Conservation (phyloP, 2,888 invertebrate species). For the Altica lythri region DNA sequence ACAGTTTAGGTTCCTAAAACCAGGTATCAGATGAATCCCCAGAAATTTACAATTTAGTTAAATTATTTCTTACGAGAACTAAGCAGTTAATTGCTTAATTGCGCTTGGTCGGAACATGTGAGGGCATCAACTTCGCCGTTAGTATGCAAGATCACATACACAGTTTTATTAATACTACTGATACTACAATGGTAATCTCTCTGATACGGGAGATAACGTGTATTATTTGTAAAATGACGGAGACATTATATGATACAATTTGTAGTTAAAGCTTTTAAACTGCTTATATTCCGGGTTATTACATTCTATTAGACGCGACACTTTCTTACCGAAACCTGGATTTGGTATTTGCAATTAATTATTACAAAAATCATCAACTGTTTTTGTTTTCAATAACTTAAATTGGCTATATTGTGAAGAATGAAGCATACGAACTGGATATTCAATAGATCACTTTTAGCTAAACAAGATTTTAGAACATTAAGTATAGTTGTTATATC, state of each 20-base stretch:
- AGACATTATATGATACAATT: constrained; percentile 17
- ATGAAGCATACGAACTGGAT: too few relatives aligned
- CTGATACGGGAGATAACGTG: constrained; percentile 51
- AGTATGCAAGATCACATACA: constrained; percentile 46
- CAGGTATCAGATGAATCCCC: background rate
- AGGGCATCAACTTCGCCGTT: constrained; percentile 32
- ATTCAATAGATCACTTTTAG: too few relatives aligned
- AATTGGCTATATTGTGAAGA: too few relatives aligned
- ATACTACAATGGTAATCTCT: constrained; percentile 51
- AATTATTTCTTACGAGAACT: constrained; percentile 9
- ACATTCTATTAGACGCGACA: too few relatives aligned
- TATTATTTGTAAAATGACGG: constrained; percentile 29
- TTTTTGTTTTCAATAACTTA: too few relatives aligned
- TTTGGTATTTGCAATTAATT: too few relatives aligned
- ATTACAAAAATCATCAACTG: too few relatives aligned
- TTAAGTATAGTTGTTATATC: too few relatives aligned
- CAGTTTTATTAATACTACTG: constrained; percentile 52
- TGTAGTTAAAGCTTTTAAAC: constrained; percentile 18
- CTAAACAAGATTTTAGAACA: too few relatives aligned
- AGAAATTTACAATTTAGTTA: background rate
- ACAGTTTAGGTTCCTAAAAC: too few relatives aligned
- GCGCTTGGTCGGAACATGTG: constrained; percentile 11
- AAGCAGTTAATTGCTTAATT: constrained; percentile 16
- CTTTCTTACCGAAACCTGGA: too few relatives aligned
- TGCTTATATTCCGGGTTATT: too few relatives aligned